phyloP scores from a whole-genome alignment of 2,113 vertebrate genomes.

The Ploceus nigricollis region DNA sequence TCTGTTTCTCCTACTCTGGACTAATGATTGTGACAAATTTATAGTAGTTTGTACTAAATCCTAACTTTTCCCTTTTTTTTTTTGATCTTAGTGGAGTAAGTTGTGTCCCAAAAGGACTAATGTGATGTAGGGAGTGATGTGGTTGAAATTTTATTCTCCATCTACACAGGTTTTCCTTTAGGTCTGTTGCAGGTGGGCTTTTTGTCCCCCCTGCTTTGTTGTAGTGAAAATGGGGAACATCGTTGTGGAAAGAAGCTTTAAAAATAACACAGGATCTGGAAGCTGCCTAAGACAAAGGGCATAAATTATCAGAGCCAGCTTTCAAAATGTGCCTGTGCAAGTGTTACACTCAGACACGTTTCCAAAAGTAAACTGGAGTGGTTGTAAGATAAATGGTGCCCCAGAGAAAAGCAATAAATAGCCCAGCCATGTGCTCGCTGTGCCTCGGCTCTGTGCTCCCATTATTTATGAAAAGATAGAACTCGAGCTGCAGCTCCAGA shows the following conservation, averaged over 20 bases:
- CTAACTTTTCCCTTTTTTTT: background rate
- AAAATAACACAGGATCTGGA: background rate
- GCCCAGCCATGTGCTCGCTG: background rate
- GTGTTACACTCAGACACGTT: background rate
- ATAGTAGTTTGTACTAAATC: background rate
- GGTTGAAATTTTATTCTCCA: background rate
- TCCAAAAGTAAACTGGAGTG: background rate
- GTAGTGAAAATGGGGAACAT: background rate
- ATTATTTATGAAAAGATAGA: conserved; percentile 20
- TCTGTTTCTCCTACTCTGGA: background rate
- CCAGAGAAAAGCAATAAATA: conserved; percentile 40
- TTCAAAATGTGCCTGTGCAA: background rate
- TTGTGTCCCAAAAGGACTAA: background rate
- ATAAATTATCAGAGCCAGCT: conserved; percentile 17
- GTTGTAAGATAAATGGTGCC: conserved; percentile 18
- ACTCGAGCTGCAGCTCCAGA: background rate
- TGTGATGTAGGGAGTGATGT: background rate
- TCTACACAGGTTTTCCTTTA: background rate
- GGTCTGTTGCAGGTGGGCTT: background rate
- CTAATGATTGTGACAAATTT: background rate
- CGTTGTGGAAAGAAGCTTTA: background rate
- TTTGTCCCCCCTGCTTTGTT: background rate
- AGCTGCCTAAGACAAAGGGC: background rate
- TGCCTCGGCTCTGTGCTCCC: background rate
- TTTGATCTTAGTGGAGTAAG: background rate